Base-by-base conservation (phyloP, 2,888 invertebrate genomes). In the Acanthopleura granulata region DNA sequence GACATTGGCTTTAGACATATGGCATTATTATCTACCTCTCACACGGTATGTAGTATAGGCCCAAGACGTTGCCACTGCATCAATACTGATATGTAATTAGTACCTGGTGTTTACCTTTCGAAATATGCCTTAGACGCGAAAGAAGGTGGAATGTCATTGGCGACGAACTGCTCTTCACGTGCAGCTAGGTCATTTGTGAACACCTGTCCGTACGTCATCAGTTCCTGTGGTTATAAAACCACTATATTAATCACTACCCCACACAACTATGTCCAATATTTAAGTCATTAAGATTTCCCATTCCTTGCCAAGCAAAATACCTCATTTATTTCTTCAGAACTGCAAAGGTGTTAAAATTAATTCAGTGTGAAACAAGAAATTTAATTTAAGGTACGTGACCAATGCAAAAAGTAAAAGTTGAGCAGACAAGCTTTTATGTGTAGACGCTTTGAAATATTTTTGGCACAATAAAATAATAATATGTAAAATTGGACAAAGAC, bases 71-170 rank as follows among this genome's bases (percentile, higher is more conserved):
- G 3, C 9, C 3, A 40, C 40, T 6, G 40, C 9, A 40, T 40
- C 9, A 40, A n/a, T n/a, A n/a, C n/a, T n/a, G n/a, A n/a, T n/a
- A n/a, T n/a, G n/a, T n/a, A n/a, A n/a, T n/a, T 40, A 40, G 40
- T 40, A 40, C 4, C 9, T 40, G 40, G 40, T 16, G 73, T 79
- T 75, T 79, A 87, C 87, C 84, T 84, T 80, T 87, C 82, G 75
- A 87, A 87, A 78, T 87, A 87, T 22, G 87, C 87, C 75, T 81
- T 86, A 6, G 87, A 85, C 16, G 82, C 79, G 76, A 82, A 87
- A 11, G 75, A 73, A 0, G 77, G 77, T 73, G 74, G 81, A 73
- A 16, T 49, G n/a, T 49, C 71, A 49, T 49, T 49, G 18, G 30
- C 71, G 1, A 49, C 18, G 18, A 29, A 40, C 11, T 71, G 71